Evolutionary conservation across 2,113 vertebrate genomes (phyloP).

Genomic region (Zeus faber): DNA sequence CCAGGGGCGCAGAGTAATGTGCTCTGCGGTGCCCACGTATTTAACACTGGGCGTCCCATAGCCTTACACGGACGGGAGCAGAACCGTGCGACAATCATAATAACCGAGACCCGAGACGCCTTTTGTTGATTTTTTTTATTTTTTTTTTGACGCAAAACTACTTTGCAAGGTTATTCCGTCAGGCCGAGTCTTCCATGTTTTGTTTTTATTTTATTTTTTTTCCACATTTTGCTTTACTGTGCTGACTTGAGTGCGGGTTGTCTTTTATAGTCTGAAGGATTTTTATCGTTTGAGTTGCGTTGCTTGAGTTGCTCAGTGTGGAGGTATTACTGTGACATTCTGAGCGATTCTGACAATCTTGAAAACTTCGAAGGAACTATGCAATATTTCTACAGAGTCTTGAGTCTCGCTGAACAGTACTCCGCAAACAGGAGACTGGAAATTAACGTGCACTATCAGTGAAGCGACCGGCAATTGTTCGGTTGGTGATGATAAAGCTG

Average conservation of each 20-base stretch:
- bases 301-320: constrained; percentile 17
- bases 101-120: constrained; percentile 18
- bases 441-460: constrained; percentile 46
- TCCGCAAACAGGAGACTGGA: constrained; percentile 43
- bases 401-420: constrained; percentile 33
- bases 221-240: constrained; percentile 52
- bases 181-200: constrained; percentile 73
- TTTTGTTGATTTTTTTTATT: constrained; percentile 38
- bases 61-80: constrained; percentile 25
- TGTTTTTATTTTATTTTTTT: constrained; percentile 19
- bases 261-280: constrained; percentile 26
- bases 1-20: background rate
- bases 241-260: constrained; percentile 46
- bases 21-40: background rate
- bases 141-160: constrained; percentile 9
- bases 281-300: constrained; percentile 41
- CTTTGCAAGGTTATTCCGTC: constrained; percentile 35
- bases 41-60: background rate
- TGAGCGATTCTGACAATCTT: constrained; percentile 75
- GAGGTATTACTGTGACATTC: constrained; percentile 70
- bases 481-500: constrained; percentile 36
- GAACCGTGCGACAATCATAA: constrained; percentile 70
- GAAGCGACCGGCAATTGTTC: constrained; percentile 21
- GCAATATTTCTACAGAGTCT: constrained; percentile 52
- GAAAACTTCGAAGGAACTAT: constrained; percentile 64